These are phyloP conservation scores for Drosophila algonquin DNA, from an alignment of 2,888 invertebrate species.

Conservation along the genomic window DNA sequence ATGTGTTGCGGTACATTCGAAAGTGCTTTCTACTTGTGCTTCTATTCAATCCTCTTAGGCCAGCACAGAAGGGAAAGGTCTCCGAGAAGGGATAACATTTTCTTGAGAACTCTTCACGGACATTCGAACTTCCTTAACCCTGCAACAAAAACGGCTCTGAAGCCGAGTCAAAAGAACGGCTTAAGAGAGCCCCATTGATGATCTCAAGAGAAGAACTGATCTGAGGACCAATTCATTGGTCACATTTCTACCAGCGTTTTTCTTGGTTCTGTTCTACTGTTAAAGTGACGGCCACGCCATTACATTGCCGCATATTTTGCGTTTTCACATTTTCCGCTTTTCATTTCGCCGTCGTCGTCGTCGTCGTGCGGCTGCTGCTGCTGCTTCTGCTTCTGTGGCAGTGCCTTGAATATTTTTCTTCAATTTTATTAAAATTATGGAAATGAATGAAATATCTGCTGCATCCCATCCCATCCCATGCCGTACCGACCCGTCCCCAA, in stretches of 20 bases:
- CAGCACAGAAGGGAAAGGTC: no score
- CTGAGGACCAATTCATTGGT: no score
- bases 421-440: constrained; percentile 1
- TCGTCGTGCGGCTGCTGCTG: constrained; percentile 3
- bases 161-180: no score
- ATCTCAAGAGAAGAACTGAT: no score
- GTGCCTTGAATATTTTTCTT: constrained; percentile 71
- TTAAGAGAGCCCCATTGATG: no score
- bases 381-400: constrained; percentile 37
- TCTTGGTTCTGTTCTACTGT: constrained; percentile 8
- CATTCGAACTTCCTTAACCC: no score
- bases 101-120: no score
- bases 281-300: constrained; percentile 38
- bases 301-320: constrained; percentile 66
- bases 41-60: no score
- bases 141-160: no score
- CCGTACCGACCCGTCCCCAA: neutral
- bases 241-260: neutral
- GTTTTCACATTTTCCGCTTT: constrained; percentile 56
- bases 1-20: no score
- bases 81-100: no score
- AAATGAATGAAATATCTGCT: constrained; percentile 78
- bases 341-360: constrained; percentile 29
- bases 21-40: no score
- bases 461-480: neutral